Evolutionary conservation across 2,113 vertebrate genomes (phyloP).

Genomic region (Ellobius talpinus): DNA sequence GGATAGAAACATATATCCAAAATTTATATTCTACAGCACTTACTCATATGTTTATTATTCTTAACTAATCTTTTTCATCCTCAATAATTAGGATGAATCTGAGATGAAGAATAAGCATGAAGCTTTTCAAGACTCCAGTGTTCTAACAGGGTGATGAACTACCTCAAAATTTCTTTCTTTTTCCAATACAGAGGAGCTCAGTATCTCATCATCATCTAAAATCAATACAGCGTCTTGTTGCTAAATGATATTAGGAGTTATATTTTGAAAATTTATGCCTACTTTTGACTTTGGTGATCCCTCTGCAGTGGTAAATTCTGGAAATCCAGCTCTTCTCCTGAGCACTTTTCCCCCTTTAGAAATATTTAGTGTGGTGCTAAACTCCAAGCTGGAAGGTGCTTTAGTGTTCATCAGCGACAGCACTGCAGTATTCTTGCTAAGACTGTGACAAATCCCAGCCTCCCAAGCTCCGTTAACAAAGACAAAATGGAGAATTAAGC

Average conservation of each 20-base stretch:
- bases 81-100: background rate
- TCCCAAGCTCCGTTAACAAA: conserved; percentile 61
- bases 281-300: background rate
- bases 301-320: conserved; percentile 38
- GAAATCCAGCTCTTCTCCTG: background rate
- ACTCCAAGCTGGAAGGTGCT: background rate
- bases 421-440: conserved; percentile 16
- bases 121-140: background rate
- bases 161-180: background rate
- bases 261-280: conserved; percentile 33
- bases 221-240: background rate
- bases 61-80: background rate
- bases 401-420: conserved; percentile 53
- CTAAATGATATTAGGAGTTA: background rate
- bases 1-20: background rate
- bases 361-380: conserved; percentile 37
- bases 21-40: background rate
- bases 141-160: background rate
- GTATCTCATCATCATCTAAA: background rate
- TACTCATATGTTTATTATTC: conserved; percentile 13
- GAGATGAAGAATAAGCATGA: conserved; percentile 44
- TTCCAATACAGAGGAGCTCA: background rate
- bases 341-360: background rate
- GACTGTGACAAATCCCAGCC: conserved; percentile 47
- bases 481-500: conserved; percentile 66